Evolutionary conservation across 2,797 vertebrate genomes (phyloP), one percentile per base, ranked within the genome.

Genomic region (Geotrypetes seraphini): DNA sequence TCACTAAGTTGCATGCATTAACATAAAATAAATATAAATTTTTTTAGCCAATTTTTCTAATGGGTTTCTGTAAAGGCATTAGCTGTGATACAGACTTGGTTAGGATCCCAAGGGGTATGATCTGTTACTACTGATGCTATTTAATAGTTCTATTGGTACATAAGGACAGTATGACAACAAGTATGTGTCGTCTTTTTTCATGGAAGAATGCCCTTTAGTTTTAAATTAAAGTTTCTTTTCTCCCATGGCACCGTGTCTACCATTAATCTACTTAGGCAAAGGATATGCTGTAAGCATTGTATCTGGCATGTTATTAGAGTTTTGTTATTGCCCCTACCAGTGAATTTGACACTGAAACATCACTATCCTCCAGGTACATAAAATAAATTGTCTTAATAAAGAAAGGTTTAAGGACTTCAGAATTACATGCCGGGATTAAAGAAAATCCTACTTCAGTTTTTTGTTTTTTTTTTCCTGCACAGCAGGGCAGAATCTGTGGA

Each of bases 41-140:
- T 28, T 66, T 46, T 59, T n/a, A n/a, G n/a, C n/a, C n/a, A n/a
- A n/a, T n/a, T n/a, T n/a, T n/a, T n/a, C n/a, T n/a, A 68, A 36
- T 65, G 57, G 66, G 63, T 61, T 52, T 50, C 61, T n/a, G n/a
- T n/a, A 46, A 12, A 60, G 42, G 33, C 38, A 22, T 38, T 57
- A 34, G 33, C 17, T 57, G 39, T 7, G 45, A 41, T 49, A 64
- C 24, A 18, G 64, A 30, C 39, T 70, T 57, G 63, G 53, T 47
- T 43, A 50, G 63, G 35, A 43, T 50, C 36, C 50, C 33, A 37
- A 4, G 7, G 51, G 42, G 24, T 23, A 22, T n/a, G 9, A 45
- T 22, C 28, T 48, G 33, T 35, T 66, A 25, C 19, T 53, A 5
- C 25, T 43, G 25, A 28, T 50, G 64, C 12, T 36, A 18, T 20